phyloP scores from a whole-genome alignment of 2,797 vertebrate genomes.

The Acrossocheilus fasciatus region DNA sequence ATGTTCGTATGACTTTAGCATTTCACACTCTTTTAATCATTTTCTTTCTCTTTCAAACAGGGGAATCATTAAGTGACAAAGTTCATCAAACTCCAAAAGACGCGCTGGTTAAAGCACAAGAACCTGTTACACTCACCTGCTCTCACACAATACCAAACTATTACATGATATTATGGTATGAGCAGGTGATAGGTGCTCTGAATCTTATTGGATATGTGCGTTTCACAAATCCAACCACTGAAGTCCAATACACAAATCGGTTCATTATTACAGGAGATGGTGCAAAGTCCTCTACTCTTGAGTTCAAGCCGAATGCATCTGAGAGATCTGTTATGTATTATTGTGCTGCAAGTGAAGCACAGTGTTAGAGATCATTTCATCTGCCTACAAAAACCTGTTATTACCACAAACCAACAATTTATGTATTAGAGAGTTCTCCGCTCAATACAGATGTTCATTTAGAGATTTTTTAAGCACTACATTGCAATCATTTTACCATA shows the following conservation, averaged over 20 bases:
- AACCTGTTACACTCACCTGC: slow-evolving; percentile 15
- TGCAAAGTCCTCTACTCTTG: slow-evolving; percentile 33
- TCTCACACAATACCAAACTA: slow-evolving; percentile 21
- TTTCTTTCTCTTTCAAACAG: slow-evolving; percentile 4
- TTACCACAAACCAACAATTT: background rate
- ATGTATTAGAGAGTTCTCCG: too few relatives aligned
- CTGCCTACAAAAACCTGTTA: slow-evolving; percentile 37
- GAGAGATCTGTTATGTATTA: slow-evolving; percentile 44
- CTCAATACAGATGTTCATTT: too few relatives aligned
- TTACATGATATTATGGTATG: slow-evolving; percentile 45
- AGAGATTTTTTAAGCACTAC: too few relatives aligned
- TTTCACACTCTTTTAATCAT: background rate
- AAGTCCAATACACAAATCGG: slow-evolving; percentile 7
- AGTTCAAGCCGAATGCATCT: slow-evolving; percentile 26
- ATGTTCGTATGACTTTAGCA: background rate
- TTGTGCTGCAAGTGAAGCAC: slow-evolving; percentile 43
- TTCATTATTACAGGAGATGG: slow-evolving; percentile 44
- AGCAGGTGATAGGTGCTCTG: background rate
- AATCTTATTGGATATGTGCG: slow-evolving; percentile 28
- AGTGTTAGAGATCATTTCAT: slow-evolving; percentile 48
- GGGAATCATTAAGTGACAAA: slow-evolving; percentile 37
- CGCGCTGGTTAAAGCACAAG: background rate
- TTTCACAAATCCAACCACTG: background rate
- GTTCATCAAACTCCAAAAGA: slow-evolving; percentile 35
- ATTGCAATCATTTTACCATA: too few relatives aligned